Evolutionary conservation across 2,888 invertebrate species (phyloP).

Genomic region (Sialis lutaria): DNA sequence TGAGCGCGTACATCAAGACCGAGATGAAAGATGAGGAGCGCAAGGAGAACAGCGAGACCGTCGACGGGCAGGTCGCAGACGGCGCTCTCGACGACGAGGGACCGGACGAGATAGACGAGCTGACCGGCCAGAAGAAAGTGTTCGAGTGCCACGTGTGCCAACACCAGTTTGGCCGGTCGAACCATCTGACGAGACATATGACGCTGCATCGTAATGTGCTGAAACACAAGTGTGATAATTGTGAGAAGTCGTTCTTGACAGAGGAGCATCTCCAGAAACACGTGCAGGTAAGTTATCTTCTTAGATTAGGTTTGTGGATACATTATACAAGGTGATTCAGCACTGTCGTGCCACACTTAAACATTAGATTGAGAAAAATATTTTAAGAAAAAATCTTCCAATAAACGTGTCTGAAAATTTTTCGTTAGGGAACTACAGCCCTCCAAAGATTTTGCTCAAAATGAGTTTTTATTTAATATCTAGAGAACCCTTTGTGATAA

Average conservation of each 20-base stretch:
- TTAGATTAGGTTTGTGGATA: not conserved
- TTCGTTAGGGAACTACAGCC: too few species aligned
- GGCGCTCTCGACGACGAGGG: not conserved
- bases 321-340: too few species aligned
- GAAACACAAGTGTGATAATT: slow-evolving; percentile 23
- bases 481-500: too few species aligned
- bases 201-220: slow-evolving; percentile 23
- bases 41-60: not conserved
- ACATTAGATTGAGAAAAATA: too few species aligned
- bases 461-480: too few species aligned
- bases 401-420: not conserved
- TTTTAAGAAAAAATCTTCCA: too few species aligned
- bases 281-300: slow-evolving; percentile 14
- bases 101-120: not conserved
- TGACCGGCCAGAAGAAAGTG: slow-evolving; percentile 12
- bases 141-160: slow-evolving; percentile 25
- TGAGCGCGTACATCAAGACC: not conserved
- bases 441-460: too few species aligned
- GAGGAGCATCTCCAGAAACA: slow-evolving; percentile 22
- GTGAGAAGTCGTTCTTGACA: slow-evolving; percentile 24
- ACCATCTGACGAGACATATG: slow-evolving; percentile 26
- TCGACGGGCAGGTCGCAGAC: not conserved
- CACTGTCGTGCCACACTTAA: too few species aligned
- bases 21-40: not conserved
- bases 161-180: slow-evolving; percentile 21